Base-by-base conservation (phyloP, 2,797 vertebrate species). In the Taenioides sp. region DNA sequence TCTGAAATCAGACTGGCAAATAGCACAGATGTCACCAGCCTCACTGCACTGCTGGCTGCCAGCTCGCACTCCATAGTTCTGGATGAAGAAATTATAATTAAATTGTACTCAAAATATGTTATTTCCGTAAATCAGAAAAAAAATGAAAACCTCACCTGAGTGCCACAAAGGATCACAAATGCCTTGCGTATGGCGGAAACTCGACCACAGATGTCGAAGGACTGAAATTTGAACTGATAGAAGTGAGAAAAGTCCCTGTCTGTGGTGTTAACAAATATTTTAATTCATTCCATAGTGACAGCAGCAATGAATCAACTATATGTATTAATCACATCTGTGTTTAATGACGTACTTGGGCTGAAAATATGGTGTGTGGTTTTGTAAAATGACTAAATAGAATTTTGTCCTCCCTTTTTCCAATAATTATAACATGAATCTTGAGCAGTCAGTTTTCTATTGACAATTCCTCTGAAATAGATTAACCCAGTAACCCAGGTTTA, bases 1-100 rank as follows among this genome's bases (percentile, higher is more conserved):
- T 89, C 95, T 94, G 93, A 99, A 99, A 76, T 97, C 96, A 0
- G 95, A 93, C 87, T 99, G 98, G 92, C 98, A 99, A 80, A 99
- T 98, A 69, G 97, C 96, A 69, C 98, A 99, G 88, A 97, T 92
- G 12, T 98, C 96, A 0, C 98, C 98, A 0, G 96, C 97, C 89
- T 99, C 97, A 1, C 88, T 96, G 92, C 97, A 99, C 90, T 98
- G 97, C 86, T 99, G 98, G 80, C 91, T 95, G 37, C 96, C 97
- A 40, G 98, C 97, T 76, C 96, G 95, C 71, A 94, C 93, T 7
- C 97, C 98, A 0, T 96, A 98, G 79, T 89, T 97, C 98, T 99
- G 91, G 7, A 65, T 14, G 57, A 74, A 70, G 59, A 6, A 70
- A 23, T 62, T 5, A 69, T 43, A 28, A 52, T 62, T 16, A 18